Evolutionary conservation across 2,888 invertebrate species (phyloP).

Genomic region (Chrysomela aeneicollis): DNA sequence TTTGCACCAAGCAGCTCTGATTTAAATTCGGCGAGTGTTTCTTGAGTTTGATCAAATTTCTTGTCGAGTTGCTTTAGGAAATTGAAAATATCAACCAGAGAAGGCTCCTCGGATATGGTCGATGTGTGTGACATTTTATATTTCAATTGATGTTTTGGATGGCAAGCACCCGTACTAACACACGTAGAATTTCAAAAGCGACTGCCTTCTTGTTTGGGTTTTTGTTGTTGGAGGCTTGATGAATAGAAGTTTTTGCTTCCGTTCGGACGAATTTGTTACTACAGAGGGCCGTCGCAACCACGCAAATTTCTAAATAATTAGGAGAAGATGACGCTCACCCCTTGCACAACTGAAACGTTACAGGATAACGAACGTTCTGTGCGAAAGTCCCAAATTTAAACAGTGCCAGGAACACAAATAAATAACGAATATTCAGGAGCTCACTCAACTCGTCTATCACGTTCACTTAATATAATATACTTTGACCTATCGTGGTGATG

Average conservation of each 20-base stretch:
- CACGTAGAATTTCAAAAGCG: not conserved
- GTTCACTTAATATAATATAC: too few relatives aligned
- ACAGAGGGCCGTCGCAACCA: not conserved
- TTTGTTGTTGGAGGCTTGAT: not conserved
- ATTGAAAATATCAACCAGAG: not conserved
- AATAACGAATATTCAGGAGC: too few relatives aligned
- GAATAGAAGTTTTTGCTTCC: not conserved
- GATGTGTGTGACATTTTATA: not conserved
- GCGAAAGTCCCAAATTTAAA: too few relatives aligned
- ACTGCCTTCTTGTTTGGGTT: not conserved
- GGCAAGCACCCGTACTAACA: not conserved
- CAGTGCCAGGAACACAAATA: too few relatives aligned
- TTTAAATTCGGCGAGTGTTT: constrained; percentile 12
- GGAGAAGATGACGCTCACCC: not conserved
- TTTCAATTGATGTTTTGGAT: not conserved
- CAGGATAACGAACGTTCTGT: too few relatives aligned
- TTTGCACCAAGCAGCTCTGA: constrained; percentile 14
- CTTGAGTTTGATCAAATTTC: not conserved
- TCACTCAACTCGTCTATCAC: too few relatives aligned
- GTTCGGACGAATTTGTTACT: not conserved
- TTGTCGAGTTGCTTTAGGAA: not conserved
- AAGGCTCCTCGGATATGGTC: not conserved
- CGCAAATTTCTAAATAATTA: not conserved
- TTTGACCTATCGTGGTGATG: too few relatives aligned
- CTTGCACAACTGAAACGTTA: not conserved